These are phyloP conservation scores for Otus sunia DNA, from an alignment of 2,113 vertebrate genomes.

Conservation along the genomic window DNA sequence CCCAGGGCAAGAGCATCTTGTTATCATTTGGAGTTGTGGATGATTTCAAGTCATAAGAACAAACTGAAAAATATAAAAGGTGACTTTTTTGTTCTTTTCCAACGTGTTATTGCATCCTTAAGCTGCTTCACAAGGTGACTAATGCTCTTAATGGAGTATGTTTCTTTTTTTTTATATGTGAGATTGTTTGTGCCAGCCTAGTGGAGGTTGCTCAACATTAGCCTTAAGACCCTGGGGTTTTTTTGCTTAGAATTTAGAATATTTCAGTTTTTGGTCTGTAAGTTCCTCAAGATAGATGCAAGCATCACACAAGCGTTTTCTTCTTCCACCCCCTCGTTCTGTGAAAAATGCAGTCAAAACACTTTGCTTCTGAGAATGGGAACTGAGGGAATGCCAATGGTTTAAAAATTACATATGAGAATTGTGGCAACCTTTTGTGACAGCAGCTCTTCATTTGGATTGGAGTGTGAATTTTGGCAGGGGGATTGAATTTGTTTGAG, in stretches of 20 bases:
- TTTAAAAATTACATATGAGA: neutral
- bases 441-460: neutral
- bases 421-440: slow-evolving; percentile 20
- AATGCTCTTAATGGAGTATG: neutral
- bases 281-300: neutral
- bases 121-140: neutral
- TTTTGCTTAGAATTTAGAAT: neutral
- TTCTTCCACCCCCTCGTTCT: neutral
- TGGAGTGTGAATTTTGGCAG: neutral
- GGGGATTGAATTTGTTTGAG: neutral
- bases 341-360: slow-evolving; percentile 37
- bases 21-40: neutral
- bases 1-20: neutral
- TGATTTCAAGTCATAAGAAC: neutral
- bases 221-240: neutral
- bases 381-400: neutral
- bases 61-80: neutral
- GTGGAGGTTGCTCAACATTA: neutral
- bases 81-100: neutral
- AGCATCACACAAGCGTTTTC: neutral
- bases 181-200: neutral
- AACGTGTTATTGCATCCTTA: neutral
- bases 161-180: neutral
- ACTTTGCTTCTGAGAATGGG: slow-evolving; percentile 2
- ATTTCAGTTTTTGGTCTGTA: neutral